Evolutionary conservation across 2,113 vertebrate genomes (phyloP).

Genomic region (Butorides virescens): DNA sequence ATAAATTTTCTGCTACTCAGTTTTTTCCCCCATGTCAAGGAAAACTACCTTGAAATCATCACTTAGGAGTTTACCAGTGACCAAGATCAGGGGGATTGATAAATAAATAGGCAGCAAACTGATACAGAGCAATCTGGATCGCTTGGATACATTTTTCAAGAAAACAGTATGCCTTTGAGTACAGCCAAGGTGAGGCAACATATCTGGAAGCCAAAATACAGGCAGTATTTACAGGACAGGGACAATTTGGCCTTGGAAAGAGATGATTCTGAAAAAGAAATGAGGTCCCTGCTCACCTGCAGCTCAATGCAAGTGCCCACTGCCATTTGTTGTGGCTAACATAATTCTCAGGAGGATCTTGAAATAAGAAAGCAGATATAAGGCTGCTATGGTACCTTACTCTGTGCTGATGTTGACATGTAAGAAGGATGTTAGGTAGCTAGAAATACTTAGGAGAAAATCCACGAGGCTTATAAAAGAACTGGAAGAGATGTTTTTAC

Average conservation of each 20-base stretch:
- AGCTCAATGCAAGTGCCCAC: background rate
- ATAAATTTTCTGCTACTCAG: background rate
- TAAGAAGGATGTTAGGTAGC: background rate
- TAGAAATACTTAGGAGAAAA: background rate
- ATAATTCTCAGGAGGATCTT: background rate
- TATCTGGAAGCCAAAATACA: background rate
- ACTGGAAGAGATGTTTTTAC: background rate
- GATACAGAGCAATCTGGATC: background rate
- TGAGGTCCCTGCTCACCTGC: background rate
- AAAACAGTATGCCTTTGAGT: background rate
- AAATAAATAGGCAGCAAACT: background rate
- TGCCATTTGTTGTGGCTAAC: background rate
- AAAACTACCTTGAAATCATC: background rate
- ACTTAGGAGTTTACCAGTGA: background rate
- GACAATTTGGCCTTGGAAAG: background rate
- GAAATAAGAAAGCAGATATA: background rate
- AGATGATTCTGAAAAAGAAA: background rate
- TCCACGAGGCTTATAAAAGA: background rate
- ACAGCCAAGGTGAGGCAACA: background rate
- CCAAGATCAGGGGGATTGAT: background rate
- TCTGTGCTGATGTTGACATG: background rate
- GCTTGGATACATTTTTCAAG: background rate
- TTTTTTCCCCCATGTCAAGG: background rate
- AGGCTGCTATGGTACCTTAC: background rate
- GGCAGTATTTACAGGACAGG: background rate